These are phyloP conservation scores for Ceratina japonica DNA, from an alignment of 1,140 invertebrate species.

Conservation along the genomic window DNA sequence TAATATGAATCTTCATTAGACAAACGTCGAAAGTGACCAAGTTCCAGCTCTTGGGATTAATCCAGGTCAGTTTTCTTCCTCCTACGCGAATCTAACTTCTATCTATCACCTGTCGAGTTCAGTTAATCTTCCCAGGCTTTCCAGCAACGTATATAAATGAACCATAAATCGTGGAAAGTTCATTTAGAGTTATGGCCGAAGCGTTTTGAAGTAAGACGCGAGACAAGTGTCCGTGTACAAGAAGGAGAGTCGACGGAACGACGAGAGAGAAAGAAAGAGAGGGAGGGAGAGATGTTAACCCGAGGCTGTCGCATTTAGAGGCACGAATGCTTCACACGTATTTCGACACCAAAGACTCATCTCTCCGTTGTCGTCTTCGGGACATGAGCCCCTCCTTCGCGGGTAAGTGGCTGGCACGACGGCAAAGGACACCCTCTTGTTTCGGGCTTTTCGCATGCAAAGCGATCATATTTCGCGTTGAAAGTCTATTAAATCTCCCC, in stretches of 20 bases:
- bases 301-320: conserved; percentile 33
- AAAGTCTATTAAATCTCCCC: conserved; percentile 43
- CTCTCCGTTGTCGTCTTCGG: conserved; percentile 28
- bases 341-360: conserved; percentile 40
- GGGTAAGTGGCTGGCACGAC: conserved; percentile 20
- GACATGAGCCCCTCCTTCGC: conserved; percentile 9
- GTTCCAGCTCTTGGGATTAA: not conserved
- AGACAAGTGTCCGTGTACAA: not conserved
- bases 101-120: not conserved
- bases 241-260: not conserved
- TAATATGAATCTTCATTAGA: too few relatives aligned
- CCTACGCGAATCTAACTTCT: not conserved
- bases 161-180: conserved; percentile 36
- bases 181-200: conserved; percentile 39
- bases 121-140: conserved; percentile 21
- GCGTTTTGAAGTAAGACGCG: conserved; percentile 22
- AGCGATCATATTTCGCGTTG: conserved; percentile 41
- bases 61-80: not conserved
- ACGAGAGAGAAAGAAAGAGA: not conserved
- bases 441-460: conserved; percentile 13
- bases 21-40: not conserved
- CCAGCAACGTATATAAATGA: conserved; percentile 29
- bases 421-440: conserved; percentile 22
- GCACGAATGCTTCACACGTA: conserved; percentile 40
- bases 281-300: conserved; percentile 2